Conservation (phyloP, 2,797 vertebrate genomes). For the Eidolon dupreanum region DNA sequence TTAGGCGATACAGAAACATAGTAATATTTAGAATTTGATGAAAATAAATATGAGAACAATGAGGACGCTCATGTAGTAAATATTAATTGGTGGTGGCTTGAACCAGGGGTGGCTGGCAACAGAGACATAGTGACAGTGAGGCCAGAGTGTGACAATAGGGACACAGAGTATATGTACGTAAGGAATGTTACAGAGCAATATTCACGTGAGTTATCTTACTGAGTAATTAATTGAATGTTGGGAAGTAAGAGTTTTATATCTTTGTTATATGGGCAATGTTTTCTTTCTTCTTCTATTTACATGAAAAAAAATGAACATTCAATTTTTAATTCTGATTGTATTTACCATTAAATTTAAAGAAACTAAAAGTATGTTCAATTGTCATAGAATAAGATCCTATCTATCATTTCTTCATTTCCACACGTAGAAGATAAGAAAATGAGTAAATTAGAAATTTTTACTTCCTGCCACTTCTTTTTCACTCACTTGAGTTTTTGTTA, state of each 20-base stretch:
- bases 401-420: constrained; percentile 45
- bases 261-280: neutral
- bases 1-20: neutral
- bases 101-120: neutral
- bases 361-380: neutral
- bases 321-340: neutral
- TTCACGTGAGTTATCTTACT: neutral
- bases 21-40: neutral
- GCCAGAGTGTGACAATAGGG: neutral
- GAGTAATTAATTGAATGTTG: neutral
- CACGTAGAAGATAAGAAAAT: neutral
- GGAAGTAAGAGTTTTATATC: neutral
- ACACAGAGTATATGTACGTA: neutral
- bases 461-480: neutral
- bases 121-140: neutral
- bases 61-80: neutral
- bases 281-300: neutral
- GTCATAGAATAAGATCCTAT: neutral
- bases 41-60: neutral
- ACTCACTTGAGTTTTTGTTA: neutral
- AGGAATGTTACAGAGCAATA: neutral
- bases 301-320: neutral
- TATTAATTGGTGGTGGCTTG: neutral
- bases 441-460: constrained; percentile 17
- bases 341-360: neutral